phyloP scores from a whole-genome alignment of 1,140 invertebrate species.

The Zaprionus lachaisei region DNA sequence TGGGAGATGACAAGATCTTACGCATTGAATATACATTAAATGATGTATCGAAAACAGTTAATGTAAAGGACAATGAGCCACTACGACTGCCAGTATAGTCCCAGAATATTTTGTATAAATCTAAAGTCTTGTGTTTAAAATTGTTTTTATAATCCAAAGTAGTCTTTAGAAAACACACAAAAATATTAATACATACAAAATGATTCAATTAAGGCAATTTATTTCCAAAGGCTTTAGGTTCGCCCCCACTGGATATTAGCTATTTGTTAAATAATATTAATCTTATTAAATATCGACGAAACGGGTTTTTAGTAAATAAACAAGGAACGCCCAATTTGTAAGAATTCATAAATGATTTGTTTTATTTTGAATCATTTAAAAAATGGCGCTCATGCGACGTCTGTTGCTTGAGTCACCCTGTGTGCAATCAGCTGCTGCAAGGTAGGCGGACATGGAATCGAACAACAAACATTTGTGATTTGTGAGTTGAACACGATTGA shows the following conservation, averaged over 20 bases:
- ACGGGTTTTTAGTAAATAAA: constrained; percentile 9
- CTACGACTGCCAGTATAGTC: constrained; percentile 89
- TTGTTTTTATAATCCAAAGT: constrained; percentile 71
- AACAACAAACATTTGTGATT: constrained; percentile 39
- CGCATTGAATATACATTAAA: constrained; percentile 94
- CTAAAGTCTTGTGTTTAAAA: constrained; percentile 70
- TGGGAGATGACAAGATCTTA: constrained; percentile 96
- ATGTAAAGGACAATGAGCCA: constrained; percentile 91
- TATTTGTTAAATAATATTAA: neutral
- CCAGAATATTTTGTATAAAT: constrained; percentile 65
- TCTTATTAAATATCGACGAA: neutral
- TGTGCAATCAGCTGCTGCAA: constrained; percentile 42
- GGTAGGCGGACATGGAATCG: constrained; percentile 28
- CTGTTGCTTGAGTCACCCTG: constrained; percentile 28
- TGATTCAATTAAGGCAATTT: neutral
- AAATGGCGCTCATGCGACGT: constrained; percentile 2
- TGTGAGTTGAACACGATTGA: constrained; percentile 6
- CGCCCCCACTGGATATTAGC: neutral
- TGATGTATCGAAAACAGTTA: constrained; percentile 90
- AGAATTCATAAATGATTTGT: neutral
- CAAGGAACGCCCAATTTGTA: neutral
- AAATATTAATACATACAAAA: constrained; percentile 19
- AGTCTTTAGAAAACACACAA: constrained; percentile 22
- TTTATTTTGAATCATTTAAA: neutral
- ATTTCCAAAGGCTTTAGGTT: constrained; percentile 1